These are phyloP conservation scores for Meriones psammophilus DNA, from an alignment of 2,797 vertebrate species.

Conservation along the genomic window DNA sequence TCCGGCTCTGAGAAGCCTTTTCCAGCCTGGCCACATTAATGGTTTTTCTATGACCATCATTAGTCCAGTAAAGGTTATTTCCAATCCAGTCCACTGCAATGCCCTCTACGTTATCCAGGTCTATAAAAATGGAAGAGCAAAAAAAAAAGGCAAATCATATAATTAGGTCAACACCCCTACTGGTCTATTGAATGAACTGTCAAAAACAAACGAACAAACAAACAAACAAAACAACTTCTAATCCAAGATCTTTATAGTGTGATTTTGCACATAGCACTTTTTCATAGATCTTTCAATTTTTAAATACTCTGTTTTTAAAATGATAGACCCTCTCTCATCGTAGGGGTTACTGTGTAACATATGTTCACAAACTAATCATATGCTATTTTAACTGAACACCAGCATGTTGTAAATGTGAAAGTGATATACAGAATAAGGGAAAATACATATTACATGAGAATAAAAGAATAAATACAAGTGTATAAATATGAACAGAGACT, in stretches of 20 bases:
- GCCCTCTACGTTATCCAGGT: slow-evolving; percentile 98
- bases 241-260: not conserved
- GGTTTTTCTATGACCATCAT: slow-evolving; percentile 97
- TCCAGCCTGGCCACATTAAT: slow-evolving; percentile 97
- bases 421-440: not conserved
- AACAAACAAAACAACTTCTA: not conserved
- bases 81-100: slow-evolving; percentile 99
- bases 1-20: slow-evolving; percentile 95
- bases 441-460: not conserved
- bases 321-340: not conserved
- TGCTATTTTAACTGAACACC: not conserved
- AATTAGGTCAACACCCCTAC: not conserved
- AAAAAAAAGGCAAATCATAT: not conserved
- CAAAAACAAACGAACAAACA: not conserved
- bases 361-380: not conserved
- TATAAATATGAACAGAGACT: not conserved
- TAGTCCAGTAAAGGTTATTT: slow-evolving; percentile 99
- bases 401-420: not conserved
- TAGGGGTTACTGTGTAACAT: not conserved
- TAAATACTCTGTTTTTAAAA: not conserved
- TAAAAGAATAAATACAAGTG: not conserved
- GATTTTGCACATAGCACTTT: not conserved
- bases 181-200: not conserved
- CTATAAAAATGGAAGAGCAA: slow-evolving; percentile 84
- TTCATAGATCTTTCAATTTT: not conserved